Conservation (phyloP, 2,888 invertebrate genomes). For the Rhodophaea formosa region DNA sequence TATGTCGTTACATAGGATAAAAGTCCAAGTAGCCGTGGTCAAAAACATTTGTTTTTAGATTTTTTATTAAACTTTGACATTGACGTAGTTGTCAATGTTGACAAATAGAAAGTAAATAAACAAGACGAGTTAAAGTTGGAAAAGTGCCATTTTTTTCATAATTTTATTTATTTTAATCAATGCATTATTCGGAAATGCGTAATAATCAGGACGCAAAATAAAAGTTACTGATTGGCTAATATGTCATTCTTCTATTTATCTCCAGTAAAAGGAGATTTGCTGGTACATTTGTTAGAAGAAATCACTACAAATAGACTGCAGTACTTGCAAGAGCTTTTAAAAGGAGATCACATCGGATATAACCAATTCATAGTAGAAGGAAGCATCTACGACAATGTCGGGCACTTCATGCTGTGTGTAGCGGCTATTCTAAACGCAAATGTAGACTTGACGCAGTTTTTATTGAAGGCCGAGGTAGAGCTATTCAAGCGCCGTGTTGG, state of each 20-base stretch:
- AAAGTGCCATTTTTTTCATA: too few species aligned
- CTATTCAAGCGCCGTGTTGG: constrained; percentile 53
- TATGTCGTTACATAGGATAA: background rate
- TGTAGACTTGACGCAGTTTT: constrained; percentile 49
- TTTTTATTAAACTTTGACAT: background rate
- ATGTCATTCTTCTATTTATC: constrained; percentile 82
- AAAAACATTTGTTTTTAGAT: background rate
- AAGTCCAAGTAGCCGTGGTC: background rate
- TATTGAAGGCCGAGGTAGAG: constrained; percentile 57
- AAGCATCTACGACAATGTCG: constrained; percentile 79
- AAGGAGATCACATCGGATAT: constrained; percentile 49
- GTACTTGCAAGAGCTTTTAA: constrained; percentile 64
- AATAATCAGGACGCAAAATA: background rate
- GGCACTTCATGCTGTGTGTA: constrained; percentile 80
- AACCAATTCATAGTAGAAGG: constrained; percentile 82
- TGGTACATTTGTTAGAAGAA: constrained; percentile 76
- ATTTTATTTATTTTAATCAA: background rate
- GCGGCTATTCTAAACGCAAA: constrained; percentile 52
- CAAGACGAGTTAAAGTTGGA: background rate
- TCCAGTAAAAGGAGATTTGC: constrained; percentile 77
- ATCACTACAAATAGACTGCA: constrained; percentile 74
- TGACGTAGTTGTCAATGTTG: background rate
- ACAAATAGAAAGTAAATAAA: background rate
- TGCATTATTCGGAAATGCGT: background rate
- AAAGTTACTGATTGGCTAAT: background rate